These are phyloP conservation scores for Caenorhabditis zanzibari DNA, from an alignment of 2,888 invertebrate species.

Conservation along the genomic window DNA sequence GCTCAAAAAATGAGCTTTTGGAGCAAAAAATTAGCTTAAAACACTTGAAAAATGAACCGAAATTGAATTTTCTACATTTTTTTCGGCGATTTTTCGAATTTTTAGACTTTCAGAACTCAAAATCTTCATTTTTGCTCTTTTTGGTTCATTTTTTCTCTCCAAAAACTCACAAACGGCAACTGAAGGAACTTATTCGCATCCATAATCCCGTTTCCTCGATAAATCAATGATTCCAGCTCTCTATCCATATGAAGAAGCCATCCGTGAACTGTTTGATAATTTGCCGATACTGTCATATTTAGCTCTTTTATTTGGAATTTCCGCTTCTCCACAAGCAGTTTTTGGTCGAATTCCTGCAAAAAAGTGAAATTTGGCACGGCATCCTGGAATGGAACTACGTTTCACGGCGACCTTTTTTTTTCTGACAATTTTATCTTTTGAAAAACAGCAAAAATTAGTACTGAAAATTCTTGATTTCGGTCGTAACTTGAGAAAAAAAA, in stretches of 20 bases:
- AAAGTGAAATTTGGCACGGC: too few relatives aligned
- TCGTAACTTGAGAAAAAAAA: too few relatives aligned
- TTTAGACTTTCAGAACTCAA: too few relatives aligned
- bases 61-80: too few relatives aligned
- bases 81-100: neutral
- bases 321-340: slow-evolving; percentile 29
- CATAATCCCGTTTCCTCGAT: slow-evolving; percentile 47
- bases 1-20: too few relatives aligned
- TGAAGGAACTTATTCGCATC: slow-evolving; percentile 38
- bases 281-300: slow-evolving; percentile 39
- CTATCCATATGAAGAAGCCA: slow-evolving; percentile 41
- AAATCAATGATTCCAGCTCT: slow-evolving; percentile 37
- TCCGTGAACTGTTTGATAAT: slow-evolving; percentile 37
- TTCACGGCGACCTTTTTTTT: too few relatives aligned
- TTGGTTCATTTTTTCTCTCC: neutral
- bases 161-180: slow-evolving; percentile 33
- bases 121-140: too few relatives aligned
- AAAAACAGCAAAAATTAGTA: too few relatives aligned
- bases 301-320: slow-evolving; percentile 32
- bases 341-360: slow-evolving; percentile 49
- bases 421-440: neutral
- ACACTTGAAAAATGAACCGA: too few relatives aligned
- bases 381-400: too few relatives aligned
- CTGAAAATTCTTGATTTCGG: too few relatives aligned
- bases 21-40: too few relatives aligned